Evolutionary conservation across 2,797 vertebrate genomes (phyloP).

Genomic region (Psittacula derbiana): DNA sequence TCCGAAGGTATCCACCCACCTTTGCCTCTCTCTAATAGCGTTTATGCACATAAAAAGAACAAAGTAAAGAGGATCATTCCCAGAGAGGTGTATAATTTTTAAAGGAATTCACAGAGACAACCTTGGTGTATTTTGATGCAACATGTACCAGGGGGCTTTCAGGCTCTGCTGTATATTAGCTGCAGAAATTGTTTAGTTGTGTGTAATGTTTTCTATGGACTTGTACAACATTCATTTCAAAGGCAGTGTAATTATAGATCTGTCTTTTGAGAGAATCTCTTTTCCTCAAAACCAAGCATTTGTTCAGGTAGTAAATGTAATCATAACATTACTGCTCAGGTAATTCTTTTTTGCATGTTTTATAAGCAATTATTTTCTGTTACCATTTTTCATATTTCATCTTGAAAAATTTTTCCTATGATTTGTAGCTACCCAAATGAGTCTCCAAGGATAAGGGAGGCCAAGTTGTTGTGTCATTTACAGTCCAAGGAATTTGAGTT

Average conservation of each 20-base stretch:
- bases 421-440: background rate
- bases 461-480: background rate
- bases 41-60: background rate
- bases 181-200: background rate
- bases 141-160: background rate
- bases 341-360: background rate
- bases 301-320: conserved; percentile 3
- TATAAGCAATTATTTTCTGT: conserved; percentile 37
- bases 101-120: background rate
- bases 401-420: background rate
- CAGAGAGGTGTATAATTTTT: background rate
- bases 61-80: background rate
- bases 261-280: conserved; percentile 4
- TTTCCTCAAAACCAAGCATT: background rate
- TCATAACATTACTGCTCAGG: background rate
- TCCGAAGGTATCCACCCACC: background rate
- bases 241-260: background rate
- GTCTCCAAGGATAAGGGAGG: background rate
- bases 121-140: background rate
- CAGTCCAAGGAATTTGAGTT: background rate
- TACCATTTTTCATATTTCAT: background rate
- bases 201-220: background rate
- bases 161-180: background rate
- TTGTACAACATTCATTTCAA: conserved; percentile 11
- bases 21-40: background rate